Conservation (phyloP, 2,113 vertebrate genomes). For the Mormyrus lacerda region DNA sequence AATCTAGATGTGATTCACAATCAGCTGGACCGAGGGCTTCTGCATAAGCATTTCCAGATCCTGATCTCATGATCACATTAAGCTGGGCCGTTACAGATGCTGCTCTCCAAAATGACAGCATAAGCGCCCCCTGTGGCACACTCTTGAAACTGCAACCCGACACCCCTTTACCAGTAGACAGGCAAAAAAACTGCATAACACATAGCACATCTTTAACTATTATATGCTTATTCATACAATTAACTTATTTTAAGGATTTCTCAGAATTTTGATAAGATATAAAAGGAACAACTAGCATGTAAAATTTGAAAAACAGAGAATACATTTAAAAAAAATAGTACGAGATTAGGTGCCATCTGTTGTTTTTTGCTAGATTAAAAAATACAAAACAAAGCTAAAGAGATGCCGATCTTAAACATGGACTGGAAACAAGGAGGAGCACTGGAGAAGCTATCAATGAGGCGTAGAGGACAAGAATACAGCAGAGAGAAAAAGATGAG, state of each 20-base stretch:
- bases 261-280: not conserved
- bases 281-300: not conserved
- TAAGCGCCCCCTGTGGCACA: not conserved
- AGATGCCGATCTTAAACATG: constrained; percentile 8
- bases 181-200: not conserved
- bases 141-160: not conserved
- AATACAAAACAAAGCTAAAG: constrained; percentile 46
- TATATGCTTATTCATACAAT: not conserved
- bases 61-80: not conserved
- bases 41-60: not conserved
- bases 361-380: constrained; percentile 45
- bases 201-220: not conserved
- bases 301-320: constrained; percentile 21
- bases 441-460: constrained; percentile 30
- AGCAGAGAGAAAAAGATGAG: not conserved
- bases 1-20: not conserved
- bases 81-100: not conserved
- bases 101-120: not conserved
- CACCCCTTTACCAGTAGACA: not conserved
- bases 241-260: not conserved
- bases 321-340: constrained; percentile 42
- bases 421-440: constrained; percentile 41
- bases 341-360: constrained; percentile 55
- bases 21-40: not conserved
- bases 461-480: not conserved